Evolutionary conservation across 2,797 vertebrate species (phyloP).

Genomic region (Phalanger gymnotis): DNA sequence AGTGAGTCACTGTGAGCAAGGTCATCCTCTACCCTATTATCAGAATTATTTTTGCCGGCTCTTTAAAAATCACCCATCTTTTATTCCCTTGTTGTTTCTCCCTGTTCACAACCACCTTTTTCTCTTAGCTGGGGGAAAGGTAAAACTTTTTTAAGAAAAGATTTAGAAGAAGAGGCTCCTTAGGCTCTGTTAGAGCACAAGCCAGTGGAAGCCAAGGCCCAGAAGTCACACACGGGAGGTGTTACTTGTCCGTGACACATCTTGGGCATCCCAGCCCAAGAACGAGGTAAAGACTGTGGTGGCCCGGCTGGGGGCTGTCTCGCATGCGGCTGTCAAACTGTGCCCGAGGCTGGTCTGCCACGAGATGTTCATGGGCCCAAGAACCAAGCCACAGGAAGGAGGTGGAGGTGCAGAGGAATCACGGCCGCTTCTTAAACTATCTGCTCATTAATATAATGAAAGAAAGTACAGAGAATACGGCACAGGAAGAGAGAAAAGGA

Average conservation of each 20-base stretch:
- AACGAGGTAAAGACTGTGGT: no score
- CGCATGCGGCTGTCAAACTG: conserved; percentile 83
- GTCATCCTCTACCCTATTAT: conserved; percentile 49
- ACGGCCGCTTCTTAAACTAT: conserved; percentile 80
- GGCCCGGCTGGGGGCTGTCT: conserved; percentile 79
- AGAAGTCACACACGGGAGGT: conserved; percentile 86
- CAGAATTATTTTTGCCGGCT: not conserved
- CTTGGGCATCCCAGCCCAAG: no score
- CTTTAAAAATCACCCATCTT: conserved; percentile 65
- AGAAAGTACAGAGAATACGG: conserved; percentile 65
- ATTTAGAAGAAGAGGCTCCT: conserved; percentile 78
- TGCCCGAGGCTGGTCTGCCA: conserved; percentile 88
- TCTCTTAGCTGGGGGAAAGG: conserved; percentile 67
- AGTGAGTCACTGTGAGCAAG: conserved; percentile 40
- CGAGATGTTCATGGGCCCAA: conserved; percentile 75
- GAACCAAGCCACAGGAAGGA: conserved; percentile 57
- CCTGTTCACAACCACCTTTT: conserved; percentile 74
- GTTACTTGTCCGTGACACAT: not conserved
- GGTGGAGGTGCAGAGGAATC: conserved; percentile 70
- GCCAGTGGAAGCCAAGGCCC: conserved; percentile 89
- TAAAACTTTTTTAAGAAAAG: conserved; percentile 68
- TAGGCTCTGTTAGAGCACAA: conserved; percentile 85
- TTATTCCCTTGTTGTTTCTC: conserved; percentile 53
- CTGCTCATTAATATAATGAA: conserved; percentile 79
- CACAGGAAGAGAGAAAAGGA: conserved; percentile 20